Evolutionary conservation across 1,140 invertebrate genomes (phyloP).

Genomic region (Eumeta japonica): DNA sequence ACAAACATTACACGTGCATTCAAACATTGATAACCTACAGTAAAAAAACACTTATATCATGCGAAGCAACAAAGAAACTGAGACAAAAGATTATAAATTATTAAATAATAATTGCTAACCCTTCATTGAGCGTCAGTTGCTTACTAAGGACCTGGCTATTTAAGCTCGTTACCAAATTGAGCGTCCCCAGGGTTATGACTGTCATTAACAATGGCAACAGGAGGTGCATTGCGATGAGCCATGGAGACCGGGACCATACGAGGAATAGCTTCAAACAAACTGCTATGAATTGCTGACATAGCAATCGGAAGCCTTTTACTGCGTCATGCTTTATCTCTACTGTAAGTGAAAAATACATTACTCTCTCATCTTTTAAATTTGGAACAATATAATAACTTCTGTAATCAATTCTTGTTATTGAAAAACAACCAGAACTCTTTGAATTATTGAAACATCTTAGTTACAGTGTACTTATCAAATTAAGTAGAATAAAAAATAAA

Average conservation of each 20-base stretch:
- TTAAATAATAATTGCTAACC: too few relatives aligned
- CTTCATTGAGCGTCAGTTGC: slow-evolving; percentile 26
- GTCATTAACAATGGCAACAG: slow-evolving; percentile 32
- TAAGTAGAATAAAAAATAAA: too few relatives aligned
- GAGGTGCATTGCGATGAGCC: slow-evolving; percentile 30
- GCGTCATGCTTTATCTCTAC: slow-evolving; percentile 20
- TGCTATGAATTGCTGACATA: slow-evolving; percentile 26
- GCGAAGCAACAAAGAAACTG: too few relatives aligned
- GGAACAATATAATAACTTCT: too few relatives aligned
- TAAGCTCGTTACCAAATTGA: slow-evolving; percentile 23
- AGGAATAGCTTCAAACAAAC: slow-evolving; percentile 38
- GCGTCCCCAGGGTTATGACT: slow-evolving; percentile 25
- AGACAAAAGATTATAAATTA: too few relatives aligned
- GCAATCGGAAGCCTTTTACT: slow-evolving; percentile 19
- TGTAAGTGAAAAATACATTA: slow-evolving; percentile 9
- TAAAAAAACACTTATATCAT: not conserved
- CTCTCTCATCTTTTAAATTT: too few relatives aligned
- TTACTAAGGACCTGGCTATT: slow-evolving; percentile 17
- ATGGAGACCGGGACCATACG: slow-evolving; percentile 34
- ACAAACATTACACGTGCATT: too few relatives aligned
- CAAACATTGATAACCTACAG: too few relatives aligned
- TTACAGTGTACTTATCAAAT: too few relatives aligned
- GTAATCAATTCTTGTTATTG: too few relatives aligned
- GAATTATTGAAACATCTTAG: too few relatives aligned
- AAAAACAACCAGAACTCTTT: too few relatives aligned